These are phyloP conservation scores for Mus minutoides DNA, from an alignment of 2,797 vertebrate genomes.

Conservation along the genomic window DNA sequence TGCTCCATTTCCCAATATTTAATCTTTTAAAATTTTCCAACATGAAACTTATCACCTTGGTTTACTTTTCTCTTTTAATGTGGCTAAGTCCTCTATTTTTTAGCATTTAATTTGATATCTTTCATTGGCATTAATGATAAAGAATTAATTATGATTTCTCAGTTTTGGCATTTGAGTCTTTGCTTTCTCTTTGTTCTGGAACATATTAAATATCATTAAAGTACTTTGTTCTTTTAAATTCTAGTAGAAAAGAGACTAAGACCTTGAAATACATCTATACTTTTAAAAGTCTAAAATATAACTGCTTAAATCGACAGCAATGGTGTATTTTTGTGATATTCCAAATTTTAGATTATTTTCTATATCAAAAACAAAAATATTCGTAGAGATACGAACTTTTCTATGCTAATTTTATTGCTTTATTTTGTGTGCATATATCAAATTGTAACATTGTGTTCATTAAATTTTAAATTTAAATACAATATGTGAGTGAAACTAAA, in stretches of 20 bases:
- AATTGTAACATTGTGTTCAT: background rate
- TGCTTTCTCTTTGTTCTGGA: slow-evolving; percentile 5
- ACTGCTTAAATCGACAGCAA: background rate
- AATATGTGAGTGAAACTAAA: background rate
- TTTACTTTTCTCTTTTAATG: slow-evolving; percentile 46
- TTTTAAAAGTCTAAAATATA: background rate
- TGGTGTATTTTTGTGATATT: background rate
- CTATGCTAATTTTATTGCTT: background rate
- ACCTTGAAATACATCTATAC: background rate
- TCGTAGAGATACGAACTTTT: background rate
- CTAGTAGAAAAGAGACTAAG: background rate
- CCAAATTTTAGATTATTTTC: background rate
- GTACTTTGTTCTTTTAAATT: slow-evolving; percentile 30
- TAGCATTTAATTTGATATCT: background rate
- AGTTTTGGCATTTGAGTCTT: background rate
- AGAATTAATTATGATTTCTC: background rate
- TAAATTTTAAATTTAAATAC: background rate
- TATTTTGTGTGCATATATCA: background rate
- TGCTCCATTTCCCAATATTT: background rate
- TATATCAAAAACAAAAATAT: background rate
- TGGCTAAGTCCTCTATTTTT: background rate
- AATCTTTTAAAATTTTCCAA: slow-evolving; percentile 2
- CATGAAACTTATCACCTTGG: background rate
- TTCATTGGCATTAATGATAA: slow-evolving; percentile 22
- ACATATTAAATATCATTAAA: slow-evolving; percentile 1